Base-by-base conservation (phyloP, 2,797 vertebrate species). In the Amniataba percoides region DNA sequence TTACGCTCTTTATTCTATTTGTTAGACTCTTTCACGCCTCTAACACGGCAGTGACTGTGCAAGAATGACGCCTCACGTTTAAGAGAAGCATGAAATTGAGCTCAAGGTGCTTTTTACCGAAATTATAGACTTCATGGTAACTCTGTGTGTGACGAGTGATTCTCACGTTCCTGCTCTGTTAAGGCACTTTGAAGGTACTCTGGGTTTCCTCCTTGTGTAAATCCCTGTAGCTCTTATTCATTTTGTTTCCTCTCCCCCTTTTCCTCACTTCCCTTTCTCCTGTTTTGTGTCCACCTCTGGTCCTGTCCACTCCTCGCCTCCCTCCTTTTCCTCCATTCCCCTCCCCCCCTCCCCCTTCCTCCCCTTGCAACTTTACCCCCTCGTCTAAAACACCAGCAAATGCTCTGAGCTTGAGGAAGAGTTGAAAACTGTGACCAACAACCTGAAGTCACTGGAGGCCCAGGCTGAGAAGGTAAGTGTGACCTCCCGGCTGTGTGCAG, bases 361-460 rank as follows among this genome's bases (percentile, higher is more conserved):
- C 27, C 27, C 27, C n/a, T 95, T 87, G 88, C 70, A 51, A 81
- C 83, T 85, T 88, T 78, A 88, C 89, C 92, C 89, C 93, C 83
- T 93, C 87, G 84, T 88, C 94, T 93, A 91, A 97, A 97, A 97
- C 95, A 86, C 94, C 97, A 99, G 98, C 96, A 99, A 99, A 98
- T 99, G 98, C 96, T 93, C 97, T 96, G 98, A 99, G 94, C 98
- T 99, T 97, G 98, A 99, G 97, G 98, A 99, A 96, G 98, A 99
- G 93, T 96, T 99, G 98, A 99, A 99, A 99, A 99, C 97, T 96
- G 98, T 99, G 96, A 99, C 97, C 96, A 99, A 99, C 97, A 99
- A 98, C 96, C 95, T 99, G 96, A 99, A 99, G 97, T 99, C 98
- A 92, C 97, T 99, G 97, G 98, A 99, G 96, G 98, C 98, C 96